These are phyloP conservation scores for Schizopygopsis malacanthus DNA, from an alignment of 2,797 vertebrate genomes.

Conservation along the genomic window DNA sequence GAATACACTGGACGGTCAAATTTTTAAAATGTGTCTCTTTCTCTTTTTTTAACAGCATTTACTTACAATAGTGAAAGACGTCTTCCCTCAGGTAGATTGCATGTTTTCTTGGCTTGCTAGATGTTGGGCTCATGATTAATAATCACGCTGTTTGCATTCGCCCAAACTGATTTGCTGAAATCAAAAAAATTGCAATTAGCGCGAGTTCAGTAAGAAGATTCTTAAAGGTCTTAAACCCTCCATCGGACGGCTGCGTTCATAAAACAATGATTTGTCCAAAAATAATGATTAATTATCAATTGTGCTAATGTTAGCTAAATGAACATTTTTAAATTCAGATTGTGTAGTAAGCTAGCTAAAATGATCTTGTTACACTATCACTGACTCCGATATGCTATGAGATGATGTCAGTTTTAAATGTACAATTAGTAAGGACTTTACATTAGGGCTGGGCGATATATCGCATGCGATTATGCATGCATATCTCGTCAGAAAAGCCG, in stretches of 20 bases:
- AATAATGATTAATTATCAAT: not conserved
- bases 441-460: no score
- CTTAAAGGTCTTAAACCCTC: not conserved
- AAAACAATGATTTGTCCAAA: not conserved
- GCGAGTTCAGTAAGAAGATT: not conserved
- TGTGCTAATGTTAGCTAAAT: not conserved
- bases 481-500: no score
- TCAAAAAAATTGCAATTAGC: not conserved
- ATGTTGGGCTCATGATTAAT: not conserved
- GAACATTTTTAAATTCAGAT: not conserved
- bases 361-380: not conserved
- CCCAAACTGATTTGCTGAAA: not conserved
- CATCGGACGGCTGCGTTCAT: not conserved
- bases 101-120: slow-evolving; percentile 7
- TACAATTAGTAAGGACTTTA: no score
- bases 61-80: slow-evolving; percentile 7
- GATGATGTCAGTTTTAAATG: no score
- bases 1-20: not conserved
- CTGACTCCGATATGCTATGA: no score
- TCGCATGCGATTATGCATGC: no score
- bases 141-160: not conserved
- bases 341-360: not conserved
- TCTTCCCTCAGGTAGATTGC: slow-evolving; percentile 6
- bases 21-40: not conserved
- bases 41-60: slow-evolving; percentile 7